phyloP scores from a whole-genome alignment of 2,113 vertebrate species.

The Cheilinus undulatus region DNA sequence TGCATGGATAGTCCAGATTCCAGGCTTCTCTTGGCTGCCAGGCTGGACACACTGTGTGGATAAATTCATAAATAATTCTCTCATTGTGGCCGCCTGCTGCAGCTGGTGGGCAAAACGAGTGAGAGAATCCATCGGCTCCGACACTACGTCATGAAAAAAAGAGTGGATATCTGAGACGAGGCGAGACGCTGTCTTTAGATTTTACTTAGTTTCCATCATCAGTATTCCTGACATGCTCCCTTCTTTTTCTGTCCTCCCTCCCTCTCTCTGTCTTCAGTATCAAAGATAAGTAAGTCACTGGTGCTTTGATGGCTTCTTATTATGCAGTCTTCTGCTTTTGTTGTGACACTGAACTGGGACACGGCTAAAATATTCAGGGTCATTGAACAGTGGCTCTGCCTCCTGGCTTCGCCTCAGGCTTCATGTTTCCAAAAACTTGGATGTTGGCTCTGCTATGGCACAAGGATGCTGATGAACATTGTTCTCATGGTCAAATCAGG shows the following conservation, averaged over 20 bases:
- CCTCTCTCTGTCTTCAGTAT: background rate
- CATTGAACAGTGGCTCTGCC: constrained; percentile 18
- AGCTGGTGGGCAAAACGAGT: constrained; percentile 37
- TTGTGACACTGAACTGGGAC: constrained; percentile 33
- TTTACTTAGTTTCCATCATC: constrained; percentile 5
- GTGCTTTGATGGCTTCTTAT: constrained; percentile 15
- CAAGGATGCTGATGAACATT: background rate
- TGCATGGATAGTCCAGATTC: constrained; percentile 38
- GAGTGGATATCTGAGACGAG: constrained; percentile 20
- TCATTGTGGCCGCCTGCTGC: constrained; percentile 43
- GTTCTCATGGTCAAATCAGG: background rate
- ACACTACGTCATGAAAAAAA: constrained; percentile 41
- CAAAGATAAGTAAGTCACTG: constrained; percentile 32
- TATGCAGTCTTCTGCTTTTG: constrained; percentile 33
- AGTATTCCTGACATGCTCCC: background rate
- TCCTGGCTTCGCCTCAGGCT: constrained; percentile 22
- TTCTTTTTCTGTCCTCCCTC: constrained; percentile 14
- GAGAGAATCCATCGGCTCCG: constrained; percentile 44
- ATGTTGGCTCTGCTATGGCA: background rate
- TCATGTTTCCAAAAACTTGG: background rate
- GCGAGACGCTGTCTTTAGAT: background rate
- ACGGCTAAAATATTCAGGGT: constrained; percentile 53
- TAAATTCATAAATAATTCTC: constrained; percentile 70
- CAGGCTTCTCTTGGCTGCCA: constrained; percentile 20
- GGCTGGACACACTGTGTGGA: constrained; percentile 50